These are phyloP conservation scores for Tipula vernalis DNA, from an alignment of 2,888 invertebrate genomes.

Conservation along the genomic window DNA sequence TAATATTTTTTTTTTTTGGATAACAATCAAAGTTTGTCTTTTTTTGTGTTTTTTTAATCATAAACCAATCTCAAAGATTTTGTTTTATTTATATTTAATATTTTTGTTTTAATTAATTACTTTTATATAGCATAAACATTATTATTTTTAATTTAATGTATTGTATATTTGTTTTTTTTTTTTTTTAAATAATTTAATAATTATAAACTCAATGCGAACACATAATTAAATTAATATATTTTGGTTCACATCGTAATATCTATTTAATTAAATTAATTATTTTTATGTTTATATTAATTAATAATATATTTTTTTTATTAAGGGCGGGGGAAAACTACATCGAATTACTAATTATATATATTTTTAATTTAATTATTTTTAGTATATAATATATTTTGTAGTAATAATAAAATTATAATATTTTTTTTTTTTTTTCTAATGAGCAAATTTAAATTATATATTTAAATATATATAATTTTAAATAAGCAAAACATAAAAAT, in stretches of 20 bases:
- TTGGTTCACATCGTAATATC: background rate
- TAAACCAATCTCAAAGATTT: constrained; percentile 10
- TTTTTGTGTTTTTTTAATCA: constrained; percentile 10
- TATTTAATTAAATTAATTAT: background rate
- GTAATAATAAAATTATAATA: background rate
- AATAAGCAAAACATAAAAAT: background rate
- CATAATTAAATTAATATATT: background rate
- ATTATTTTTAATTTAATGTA: background rate
- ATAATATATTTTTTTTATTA: background rate
- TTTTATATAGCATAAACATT: background rate
- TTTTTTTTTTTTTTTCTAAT: background rate
- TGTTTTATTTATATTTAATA: constrained; percentile 4
- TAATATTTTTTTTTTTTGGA: constrained; percentile 13
- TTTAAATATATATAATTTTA: background rate
- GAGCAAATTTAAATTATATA: background rate
- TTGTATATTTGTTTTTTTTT: background rate
- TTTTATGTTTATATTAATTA: background rate
- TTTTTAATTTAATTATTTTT: background rate
- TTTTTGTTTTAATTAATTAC: constrained; percentile 5
- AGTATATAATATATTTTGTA: background rate
- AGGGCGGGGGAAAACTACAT: background rate
- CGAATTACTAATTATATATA: background rate
- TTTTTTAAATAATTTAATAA: background rate
- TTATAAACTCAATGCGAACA: background rate
- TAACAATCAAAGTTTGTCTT: constrained; percentile 13